Percentiles rank a stretch among this genome's conserved stretches.
These are phyloP conservation scores for Leptinotarsa peninsularis DNA, from an alignment of 2,888 invertebrate genomes.

Conservation along the genomic window DNA sequence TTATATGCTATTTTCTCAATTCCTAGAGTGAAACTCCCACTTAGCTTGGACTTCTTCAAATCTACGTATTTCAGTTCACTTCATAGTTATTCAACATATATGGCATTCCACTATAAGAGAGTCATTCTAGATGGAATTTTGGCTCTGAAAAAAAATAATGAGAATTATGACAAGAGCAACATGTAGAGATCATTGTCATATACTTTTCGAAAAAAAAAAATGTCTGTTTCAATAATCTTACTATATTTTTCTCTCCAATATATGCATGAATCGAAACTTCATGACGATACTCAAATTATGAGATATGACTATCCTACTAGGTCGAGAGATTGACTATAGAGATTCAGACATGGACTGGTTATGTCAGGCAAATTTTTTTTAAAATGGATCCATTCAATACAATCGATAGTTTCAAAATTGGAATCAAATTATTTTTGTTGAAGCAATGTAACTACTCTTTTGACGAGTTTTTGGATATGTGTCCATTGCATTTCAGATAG, in stretches of 20 bases:
- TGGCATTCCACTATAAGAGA: not conserved
- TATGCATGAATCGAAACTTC: not conserved
- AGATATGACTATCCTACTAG: not conserved
- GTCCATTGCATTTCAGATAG: no score
- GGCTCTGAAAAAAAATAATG: not conserved
- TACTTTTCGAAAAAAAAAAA: not conserved
- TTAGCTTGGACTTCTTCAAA: not conserved
- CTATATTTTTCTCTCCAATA: not conserved
- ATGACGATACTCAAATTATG: not conserved
- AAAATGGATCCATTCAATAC: no score
- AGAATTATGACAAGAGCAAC: not conserved
- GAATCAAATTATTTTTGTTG: no score
- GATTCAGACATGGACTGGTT: not conserved
- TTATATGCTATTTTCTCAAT: not conserved
- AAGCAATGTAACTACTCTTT: no score
- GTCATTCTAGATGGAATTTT: not conserved
- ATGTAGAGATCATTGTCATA: not conserved
- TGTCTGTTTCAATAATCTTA: not conserved
- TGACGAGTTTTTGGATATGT: no score
- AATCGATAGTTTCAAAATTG: no score
- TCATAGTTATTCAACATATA: not conserved
- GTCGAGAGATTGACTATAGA: not conserved
- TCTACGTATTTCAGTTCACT: not conserved
- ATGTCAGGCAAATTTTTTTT: not conserved
- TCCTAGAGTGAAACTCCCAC: not conserved